Percentiles rank a stretch among this genome's conserved stretches.
Evolutionary conservation across 2,113 vertebrate species (phyloP).

Genomic region (Oncorhynchus nerka): DNA sequence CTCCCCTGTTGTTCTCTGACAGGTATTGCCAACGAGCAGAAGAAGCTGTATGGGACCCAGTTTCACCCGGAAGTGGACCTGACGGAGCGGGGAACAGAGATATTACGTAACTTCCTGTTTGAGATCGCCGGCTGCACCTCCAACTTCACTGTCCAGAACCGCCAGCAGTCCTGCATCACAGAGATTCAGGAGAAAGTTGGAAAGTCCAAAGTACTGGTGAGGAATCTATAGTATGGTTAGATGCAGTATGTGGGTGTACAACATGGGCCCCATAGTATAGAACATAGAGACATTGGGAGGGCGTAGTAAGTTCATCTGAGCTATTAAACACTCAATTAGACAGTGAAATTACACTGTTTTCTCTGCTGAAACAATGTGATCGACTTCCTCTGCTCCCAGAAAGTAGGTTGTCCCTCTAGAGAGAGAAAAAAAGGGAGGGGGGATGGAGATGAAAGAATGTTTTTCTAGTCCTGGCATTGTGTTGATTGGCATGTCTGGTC

Average conservation of each 20-base stretch:
- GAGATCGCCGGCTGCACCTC: constrained; percentile 93
- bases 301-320: constrained; percentile 41
- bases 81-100: constrained; percentile 90
- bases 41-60: constrained; percentile 96
- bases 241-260: not conserved
- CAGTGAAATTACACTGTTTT: constrained; percentile 57
- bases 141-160: constrained; percentile 93
- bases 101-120: constrained; percentile 94
- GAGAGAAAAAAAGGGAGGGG: constrained; percentile 35
- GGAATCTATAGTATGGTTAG: constrained; percentile 26
- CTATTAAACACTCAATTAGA: constrained; percentile 51
- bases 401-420: constrained; percentile 63
- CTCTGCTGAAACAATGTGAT: constrained; percentile 48
- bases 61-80: constrained; percentile 98
- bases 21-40: constrained; percentile 97
- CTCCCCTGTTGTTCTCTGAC: not conserved
- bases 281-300: not conserved
- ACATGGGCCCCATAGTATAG: constrained; percentile 53
- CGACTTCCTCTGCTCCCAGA: constrained; percentile 31
- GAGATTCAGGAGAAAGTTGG: constrained; percentile 89
- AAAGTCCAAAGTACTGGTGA: constrained; percentile 94
- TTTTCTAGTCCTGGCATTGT: not conserved
- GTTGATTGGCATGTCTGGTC: constrained; percentile 7
- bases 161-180: constrained; percentile 84
- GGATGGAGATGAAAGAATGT: constrained; percentile 20